Evolutionary conservation across 1,140 invertebrate species (phyloP).

Genomic region (Cotesia typhae): DNA sequence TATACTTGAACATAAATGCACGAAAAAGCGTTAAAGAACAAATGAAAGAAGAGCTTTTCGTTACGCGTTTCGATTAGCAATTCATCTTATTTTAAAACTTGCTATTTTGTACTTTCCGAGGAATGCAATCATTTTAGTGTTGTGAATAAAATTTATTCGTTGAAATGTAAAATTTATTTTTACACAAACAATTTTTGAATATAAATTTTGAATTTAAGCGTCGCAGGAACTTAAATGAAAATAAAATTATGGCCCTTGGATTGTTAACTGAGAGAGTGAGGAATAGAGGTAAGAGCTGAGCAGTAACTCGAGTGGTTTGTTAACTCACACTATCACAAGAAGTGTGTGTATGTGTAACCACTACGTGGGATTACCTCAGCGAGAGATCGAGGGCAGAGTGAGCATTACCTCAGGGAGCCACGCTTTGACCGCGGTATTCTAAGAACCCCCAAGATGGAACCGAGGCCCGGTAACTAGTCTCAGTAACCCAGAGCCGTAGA

Average conservation of each 20-base stretch:
- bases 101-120: background rate
- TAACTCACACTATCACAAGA: conserved; percentile 10
- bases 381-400: conserved; percentile 19
- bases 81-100: background rate
- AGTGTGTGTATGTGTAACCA: no score
- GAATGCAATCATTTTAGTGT: no score
- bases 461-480: background rate
- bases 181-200: no score
- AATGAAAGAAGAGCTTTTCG: background rate
- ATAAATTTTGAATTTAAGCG: no score
- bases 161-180: no score
- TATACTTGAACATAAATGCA: no score
- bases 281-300: no score
- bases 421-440: conserved; percentile 28
- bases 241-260: no score
- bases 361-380: conserved; percentile 21
- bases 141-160: no score
- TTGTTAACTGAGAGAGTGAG: background rate
- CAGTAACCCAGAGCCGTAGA: background rate
- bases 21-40: background rate
- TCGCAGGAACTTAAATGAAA: no score
- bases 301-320: conserved; percentile 11
- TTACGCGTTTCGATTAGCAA: background rate
- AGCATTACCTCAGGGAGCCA: conserved; percentile 28
- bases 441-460: conserved; percentile 24